Base-by-base conservation (phyloP, 92 coral and sea anemone genomes). In the Virgularia gustaviana region DNA sequence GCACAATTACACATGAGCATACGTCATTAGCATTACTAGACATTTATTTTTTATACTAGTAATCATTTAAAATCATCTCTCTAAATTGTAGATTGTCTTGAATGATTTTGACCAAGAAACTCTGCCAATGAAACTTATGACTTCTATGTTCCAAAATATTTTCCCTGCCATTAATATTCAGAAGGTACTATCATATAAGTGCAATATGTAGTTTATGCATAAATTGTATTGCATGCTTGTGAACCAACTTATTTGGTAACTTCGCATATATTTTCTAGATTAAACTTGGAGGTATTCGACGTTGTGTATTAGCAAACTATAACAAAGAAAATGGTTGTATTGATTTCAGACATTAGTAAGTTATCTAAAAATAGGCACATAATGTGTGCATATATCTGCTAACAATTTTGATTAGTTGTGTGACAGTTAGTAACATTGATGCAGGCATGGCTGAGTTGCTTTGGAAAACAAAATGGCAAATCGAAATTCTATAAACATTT, bases 91-190 rank as follows among this genome's bases (percentile, higher is more conserved):
- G 97, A 79, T 91, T 79, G 95, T 91, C 43, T 74, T 91, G 56
- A 91, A 91, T 82, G 87, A 89, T 47, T 91, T 91, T 73, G 77
- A 79, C 11, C 72, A 77, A 22, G 88, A 84, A 33, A 84, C 85
- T 6, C 79, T 91, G n/a, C 90, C 97, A 5, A 91, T 91, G 97
- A 91, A 91, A 49, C 83, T 91, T 36, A 91, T 89, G 98, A 89
- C 98, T 1, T 89, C 98, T 23, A 89, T 89, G 96, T 92, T 89
- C 63, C 98, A 92, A 65, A 92, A 92, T 54, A 24, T 92, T 23
- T 92, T 92, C 76, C 98, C 98, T 27, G 85, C 96, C 9, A 89
- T 92, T 22, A 92, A 90, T 49, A 83, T 92, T 38, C 98, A 89
- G 54, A 86, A 87, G 98, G 98, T 92, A 72, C 52, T 20, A 38